phyloP scores from a whole-genome alignment of 2,113 vertebrate species.

The Seriola aureovittata region DNA sequence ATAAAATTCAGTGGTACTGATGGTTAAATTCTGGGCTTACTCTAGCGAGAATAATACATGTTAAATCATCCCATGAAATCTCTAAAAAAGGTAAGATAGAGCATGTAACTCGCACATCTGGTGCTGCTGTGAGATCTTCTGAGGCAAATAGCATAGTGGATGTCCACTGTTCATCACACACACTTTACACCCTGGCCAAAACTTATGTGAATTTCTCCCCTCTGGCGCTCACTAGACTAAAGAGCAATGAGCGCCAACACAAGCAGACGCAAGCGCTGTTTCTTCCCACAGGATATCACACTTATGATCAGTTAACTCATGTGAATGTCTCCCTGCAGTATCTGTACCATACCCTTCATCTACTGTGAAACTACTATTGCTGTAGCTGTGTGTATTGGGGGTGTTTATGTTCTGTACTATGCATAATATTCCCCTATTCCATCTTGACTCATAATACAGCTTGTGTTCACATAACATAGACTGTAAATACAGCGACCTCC shows the following conservation, averaged over 20 bases:
- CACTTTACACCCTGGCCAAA: slow-evolving; percentile 12
- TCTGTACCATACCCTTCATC: background rate
- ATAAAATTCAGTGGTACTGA: background rate
- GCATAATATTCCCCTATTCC: background rate
- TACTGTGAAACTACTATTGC: background rate
- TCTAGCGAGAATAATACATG: background rate
- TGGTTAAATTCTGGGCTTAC: background rate
- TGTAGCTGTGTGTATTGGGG: background rate
- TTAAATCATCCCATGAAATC: background rate
- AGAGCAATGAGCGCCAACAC: slow-evolving; percentile 3
- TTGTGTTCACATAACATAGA: background rate
- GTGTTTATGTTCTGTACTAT: background rate
- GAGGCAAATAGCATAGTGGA: background rate
- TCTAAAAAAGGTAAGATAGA: background rate
- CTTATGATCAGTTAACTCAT: slow-evolving; percentile 23
- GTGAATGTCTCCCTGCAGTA: background rate
- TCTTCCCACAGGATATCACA: slow-evolving; percentile 38
- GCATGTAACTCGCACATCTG: background rate
- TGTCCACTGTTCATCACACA: slow-evolving; percentile 25
- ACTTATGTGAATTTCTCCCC: background rate
- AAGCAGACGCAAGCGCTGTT: slow-evolving; percentile 19
- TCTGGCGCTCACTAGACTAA: slow-evolving; percentile 22
- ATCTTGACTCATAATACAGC: background rate
- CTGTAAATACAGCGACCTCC: background rate
- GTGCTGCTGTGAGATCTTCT: background rate